Base-by-base conservation (phyloP, 1,140 invertebrate genomes). In the Apis dorsata region DNA sequence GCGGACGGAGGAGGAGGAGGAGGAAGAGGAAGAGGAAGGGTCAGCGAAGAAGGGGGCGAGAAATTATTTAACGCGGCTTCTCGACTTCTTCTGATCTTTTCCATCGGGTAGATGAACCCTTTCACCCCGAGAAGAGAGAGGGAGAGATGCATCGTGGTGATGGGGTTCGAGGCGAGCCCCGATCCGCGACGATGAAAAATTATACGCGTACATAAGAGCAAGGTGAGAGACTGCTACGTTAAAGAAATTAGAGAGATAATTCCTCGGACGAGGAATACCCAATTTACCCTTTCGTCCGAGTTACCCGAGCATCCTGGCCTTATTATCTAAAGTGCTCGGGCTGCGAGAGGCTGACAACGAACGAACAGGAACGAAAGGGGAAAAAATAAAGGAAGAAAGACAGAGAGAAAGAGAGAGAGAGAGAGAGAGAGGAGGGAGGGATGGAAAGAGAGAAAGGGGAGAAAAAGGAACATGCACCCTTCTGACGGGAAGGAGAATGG, bases 181-280 rank as follows among this genome's bases (percentile, higher is more conserved):
- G 81, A 83, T 83, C 85, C 82, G 81, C 81, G 79, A 75, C 85
- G 87, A 88, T 89, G 85, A 76, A 89, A 34, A 89, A 88, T 89
- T 89, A 86, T 86, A 86, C 83, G 55, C 74, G 82, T 84, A 88
- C 82, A 89, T 89, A 89, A 89, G 87, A 86, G 88, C 68, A 88
- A 89, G 88, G 85, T 85, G 88, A 86, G 87, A 85, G 88, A 88
- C 88, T 79, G 82, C 82, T 82, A 88, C 91, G 92, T 91, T 93
- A 94, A 94, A 93, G 92, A 94, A 94, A 94, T 94, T 94, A 94
- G 92, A 93, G 93, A 91, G 93, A 94, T 94, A 94, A 94, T 94
- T 94, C 92, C 92, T 93, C 87, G 92, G 92, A 93, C 92, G 4
- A 44, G 34, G 93, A 93, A 94, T 93, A 94, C 91, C 93, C 91